Conservation (phyloP, 2,888 invertebrate genomes). For the Gibbula magus region DNA sequence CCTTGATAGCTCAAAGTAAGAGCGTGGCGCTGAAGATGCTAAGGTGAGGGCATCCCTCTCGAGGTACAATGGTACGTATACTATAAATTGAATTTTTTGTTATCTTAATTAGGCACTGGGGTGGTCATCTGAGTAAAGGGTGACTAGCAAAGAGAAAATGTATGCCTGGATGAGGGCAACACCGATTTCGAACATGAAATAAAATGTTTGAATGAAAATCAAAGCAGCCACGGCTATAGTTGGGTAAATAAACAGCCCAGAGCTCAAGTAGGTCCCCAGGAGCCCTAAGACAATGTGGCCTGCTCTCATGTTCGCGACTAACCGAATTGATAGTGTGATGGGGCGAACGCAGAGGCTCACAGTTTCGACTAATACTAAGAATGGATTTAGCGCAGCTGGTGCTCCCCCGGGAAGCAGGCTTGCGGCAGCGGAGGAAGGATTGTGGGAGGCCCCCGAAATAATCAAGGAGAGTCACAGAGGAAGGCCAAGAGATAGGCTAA, state of each 20-base stretch:
- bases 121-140: constrained; percentile 50
- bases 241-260: constrained; percentile 23
- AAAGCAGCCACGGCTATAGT: neutral
- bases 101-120: constrained; percentile 5
- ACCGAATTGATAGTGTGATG: constrained; percentile 82
- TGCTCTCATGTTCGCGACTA: constrained; percentile 87
- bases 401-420: constrained; percentile 84
- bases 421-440: constrained; percentile 81
- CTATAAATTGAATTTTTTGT: neutral
- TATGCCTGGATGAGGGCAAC: constrained; percentile 53
- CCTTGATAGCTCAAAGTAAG: neutral
- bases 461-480: constrained; percentile 82
- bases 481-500: constrained; percentile 80
- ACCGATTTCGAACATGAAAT: constrained; percentile 52
- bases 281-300: constrained; percentile 83
- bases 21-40: constrained; percentile 16
- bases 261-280: constrained; percentile 73
- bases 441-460: constrained; percentile 81
- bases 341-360: constrained; percentile 85
- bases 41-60: neutral
- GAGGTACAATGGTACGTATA: neutral
- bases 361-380: constrained; percentile 85
- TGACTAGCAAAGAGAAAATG: constrained; percentile 51
- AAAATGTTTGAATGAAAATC: constrained; percentile 31
- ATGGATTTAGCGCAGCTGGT: constrained; percentile 81